A percentile compares a stretch with the other conserved stretches of the same genome.
Evolutionary conservation across 2,113 vertebrate species (phyloP).

Genomic region (Pogonocichla stellata): DNA sequence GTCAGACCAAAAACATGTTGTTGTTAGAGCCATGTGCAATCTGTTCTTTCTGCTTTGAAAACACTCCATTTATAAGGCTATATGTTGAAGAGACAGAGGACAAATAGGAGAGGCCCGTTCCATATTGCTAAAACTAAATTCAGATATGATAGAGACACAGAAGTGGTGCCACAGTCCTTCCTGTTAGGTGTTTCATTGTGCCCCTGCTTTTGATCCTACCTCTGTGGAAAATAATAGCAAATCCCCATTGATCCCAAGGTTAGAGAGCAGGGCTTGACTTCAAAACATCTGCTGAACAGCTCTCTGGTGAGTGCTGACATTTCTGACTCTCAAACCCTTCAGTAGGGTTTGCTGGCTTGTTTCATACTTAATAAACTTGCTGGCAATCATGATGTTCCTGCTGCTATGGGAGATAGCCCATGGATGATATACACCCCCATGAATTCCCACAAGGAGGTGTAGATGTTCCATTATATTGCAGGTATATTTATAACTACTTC

Average conservation of each 20-base stretch:
- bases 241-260: neutral
- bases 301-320: neutral
- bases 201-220: neutral
- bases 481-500: conserved; percentile 13
- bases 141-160: neutral
- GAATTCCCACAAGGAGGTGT: neutral
- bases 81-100: neutral
- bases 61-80: conserved; percentile 14
- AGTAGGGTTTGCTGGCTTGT: neutral
- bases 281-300: neutral
- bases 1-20: neutral
- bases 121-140: neutral
- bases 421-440: neutral
- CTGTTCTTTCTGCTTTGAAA: neutral
- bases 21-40: neutral
- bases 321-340: neutral
- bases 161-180: neutral
- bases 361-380: neutral
- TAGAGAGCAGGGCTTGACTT: neutral
- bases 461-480: neutral
- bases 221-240: neutral
- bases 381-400: neutral
- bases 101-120: neutral
- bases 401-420: neutral
- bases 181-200: neutral